Percentiles rank a stretch among this genome's conserved stretches.
Conservation (phyloP, 2,797 vertebrate genomes). For the Cetoscarus ocellatus region DNA sequence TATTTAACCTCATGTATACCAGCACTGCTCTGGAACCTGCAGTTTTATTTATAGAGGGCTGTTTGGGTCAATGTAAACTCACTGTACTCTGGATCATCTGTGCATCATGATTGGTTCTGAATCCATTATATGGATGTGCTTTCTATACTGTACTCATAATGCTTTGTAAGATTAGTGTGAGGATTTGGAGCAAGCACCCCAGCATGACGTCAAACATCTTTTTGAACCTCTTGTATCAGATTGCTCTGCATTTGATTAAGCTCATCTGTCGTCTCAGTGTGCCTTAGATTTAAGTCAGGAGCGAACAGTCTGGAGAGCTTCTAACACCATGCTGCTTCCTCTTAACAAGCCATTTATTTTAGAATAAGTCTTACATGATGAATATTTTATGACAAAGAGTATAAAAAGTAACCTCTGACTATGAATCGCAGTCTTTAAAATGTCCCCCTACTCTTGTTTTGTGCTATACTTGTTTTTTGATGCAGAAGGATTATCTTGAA, state of each 20-base stretch:
- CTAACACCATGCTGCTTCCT: not conserved
- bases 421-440: not conserved
- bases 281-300: conserved; percentile 14
- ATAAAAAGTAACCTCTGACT: not conserved
- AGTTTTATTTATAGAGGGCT: not conserved
- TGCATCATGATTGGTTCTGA: not conserved
- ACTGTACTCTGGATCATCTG: not conserved
- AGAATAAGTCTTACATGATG: not conserved
- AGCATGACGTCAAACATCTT: conserved; percentile 14
- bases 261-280: conserved; percentile 17
- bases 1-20: not conserved
- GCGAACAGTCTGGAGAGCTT: conserved; percentile 17
- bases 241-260: not conserved
- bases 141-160: not conserved
- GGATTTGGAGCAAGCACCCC: not conserved
- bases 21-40: not conserved
- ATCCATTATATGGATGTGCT: too few species aligned
- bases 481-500: not conserved
- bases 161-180: not conserved
- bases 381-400: not conserved
- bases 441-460: too few species aligned
- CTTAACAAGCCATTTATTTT: not conserved
- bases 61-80: not conserved
- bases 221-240: conserved; percentile 14
- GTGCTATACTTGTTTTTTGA: not conserved